phyloP scores from a whole-genome alignment of 2,888 invertebrate species.

The Strigamia crassipes region DNA sequence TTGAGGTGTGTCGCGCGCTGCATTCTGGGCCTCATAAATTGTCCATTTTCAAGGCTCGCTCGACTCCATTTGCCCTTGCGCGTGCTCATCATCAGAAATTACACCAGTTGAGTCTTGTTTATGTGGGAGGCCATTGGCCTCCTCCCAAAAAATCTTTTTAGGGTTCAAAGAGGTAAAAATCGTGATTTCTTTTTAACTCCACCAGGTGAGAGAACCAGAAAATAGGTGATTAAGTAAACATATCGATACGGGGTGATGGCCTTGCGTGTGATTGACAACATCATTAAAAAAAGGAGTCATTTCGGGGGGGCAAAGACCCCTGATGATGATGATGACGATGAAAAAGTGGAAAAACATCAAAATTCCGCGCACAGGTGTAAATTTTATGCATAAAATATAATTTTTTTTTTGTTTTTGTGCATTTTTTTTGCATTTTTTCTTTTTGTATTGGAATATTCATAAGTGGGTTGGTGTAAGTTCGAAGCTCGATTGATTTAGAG shows the following conservation, averaged over 20 bases:
- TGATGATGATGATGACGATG: background rate
- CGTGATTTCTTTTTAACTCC: background rate
- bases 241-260: constrained; percentile 21
- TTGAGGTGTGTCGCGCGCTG: background rate
- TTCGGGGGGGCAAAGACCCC: background rate
- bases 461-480: constrained; percentile 31
- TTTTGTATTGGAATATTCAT: background rate
- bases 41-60: constrained; percentile 31
- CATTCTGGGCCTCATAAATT: constrained; percentile 29
- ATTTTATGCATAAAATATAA: background rate
- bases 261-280: constrained; percentile 2
- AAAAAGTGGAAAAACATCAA: background rate
- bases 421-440: background rate
- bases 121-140: background rate
- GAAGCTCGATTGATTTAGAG: constrained; percentile 29
- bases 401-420: background rate
- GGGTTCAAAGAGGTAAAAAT: constrained; percentile 28
- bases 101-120: background rate
- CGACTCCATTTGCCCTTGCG: constrained; percentile 28
- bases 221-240: constrained; percentile 1
- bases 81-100: constrained; percentile 26
- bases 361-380: background rate
- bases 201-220: background rate
- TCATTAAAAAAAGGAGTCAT: background rate
- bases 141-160: background rate